A percentile compares a stretch with the other conserved stretches of the same genome.
Conservation (phyloP, 2,888 invertebrate species). For the Noctua fimbriata region DNA sequence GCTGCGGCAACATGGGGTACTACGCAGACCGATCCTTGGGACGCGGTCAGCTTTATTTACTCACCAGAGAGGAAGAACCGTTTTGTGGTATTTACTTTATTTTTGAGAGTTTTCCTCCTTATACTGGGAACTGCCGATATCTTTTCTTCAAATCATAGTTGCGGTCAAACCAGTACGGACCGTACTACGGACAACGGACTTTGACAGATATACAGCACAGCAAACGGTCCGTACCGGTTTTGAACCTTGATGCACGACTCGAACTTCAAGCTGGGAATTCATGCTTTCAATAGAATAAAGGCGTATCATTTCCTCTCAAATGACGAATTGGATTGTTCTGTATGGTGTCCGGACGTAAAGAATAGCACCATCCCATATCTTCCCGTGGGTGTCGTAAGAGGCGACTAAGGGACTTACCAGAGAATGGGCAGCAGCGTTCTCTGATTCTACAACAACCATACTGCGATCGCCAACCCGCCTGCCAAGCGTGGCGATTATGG, state of each 20-base stretch:
- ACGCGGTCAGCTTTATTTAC: slow-evolving; percentile 96
- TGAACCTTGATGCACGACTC: neutral
- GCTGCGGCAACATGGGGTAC: slow-evolving; percentile 98
- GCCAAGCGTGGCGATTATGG: too few species aligned
- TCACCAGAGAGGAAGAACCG: slow-evolving; percentile 97
- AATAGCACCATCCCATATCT: too few species aligned
- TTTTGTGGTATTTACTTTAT: slow-evolving; percentile 93
- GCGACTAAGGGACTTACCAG: too few species aligned
- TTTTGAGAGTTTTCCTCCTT: neutral
- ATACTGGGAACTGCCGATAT: neutral
- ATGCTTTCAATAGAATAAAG: neutral
- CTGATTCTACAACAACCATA: too few species aligned
- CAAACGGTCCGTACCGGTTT: neutral
- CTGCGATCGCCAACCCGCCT: too few species aligned
- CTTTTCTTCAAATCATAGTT: neutral
- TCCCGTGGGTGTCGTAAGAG: too few species aligned
- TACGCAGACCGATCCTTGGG: slow-evolving; percentile 96
- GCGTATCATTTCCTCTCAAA: neutral
- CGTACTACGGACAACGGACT: neutral
- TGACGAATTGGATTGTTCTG: too few species aligned
- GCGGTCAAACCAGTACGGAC: neutral
- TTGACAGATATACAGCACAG: neutral
- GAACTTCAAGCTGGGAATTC: neutral
- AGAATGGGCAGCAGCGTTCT: too few species aligned
- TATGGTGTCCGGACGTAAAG: too few species aligned